These are phyloP conservation scores for Toxonevra muliebris DNA, from an alignment of 2,888 invertebrate species.

Conservation along the genomic window DNA sequence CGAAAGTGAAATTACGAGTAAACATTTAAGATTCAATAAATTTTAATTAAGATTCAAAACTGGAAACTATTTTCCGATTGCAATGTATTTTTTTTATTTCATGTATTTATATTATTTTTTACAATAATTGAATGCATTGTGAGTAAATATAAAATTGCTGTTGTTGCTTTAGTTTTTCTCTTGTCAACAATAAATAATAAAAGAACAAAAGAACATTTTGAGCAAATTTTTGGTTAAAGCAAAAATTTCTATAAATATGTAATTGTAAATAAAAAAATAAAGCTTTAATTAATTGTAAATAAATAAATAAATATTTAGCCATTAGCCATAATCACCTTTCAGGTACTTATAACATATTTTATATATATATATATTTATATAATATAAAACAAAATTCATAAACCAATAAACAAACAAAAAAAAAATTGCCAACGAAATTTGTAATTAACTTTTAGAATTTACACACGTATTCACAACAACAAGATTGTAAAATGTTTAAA, in stretches of 20 bases:
- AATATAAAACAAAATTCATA: conserved; percentile 13
- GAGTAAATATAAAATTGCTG: no score
- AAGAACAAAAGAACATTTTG: no score
- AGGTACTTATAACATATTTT: conserved; percentile 39
- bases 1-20: no score
- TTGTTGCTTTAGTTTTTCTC: no score
- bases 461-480: conserved; percentile 4
- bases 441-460: conserved; percentile 23
- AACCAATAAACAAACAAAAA: conserved; percentile 6
- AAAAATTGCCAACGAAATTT: neutral
- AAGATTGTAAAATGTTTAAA: no score
- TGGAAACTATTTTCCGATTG: no score
- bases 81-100: no score
- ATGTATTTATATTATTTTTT: no score
- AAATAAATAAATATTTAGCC: neutral
- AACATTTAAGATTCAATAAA: no score
- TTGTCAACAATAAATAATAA: no score
- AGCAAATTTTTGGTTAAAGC: neutral
- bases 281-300: neutral
- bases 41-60: no score
- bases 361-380: neutral
- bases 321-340: conserved; percentile 41
- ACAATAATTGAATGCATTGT: no score
- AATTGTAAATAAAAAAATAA: conserved; percentile 9
- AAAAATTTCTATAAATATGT: neutral